Percentiles rank a stretch among this genome's conserved stretches.
These are phyloP conservation scores for Eurois occulta DNA, from an alignment of 2,888 invertebrate genomes.

Conservation along the genomic window DNA sequence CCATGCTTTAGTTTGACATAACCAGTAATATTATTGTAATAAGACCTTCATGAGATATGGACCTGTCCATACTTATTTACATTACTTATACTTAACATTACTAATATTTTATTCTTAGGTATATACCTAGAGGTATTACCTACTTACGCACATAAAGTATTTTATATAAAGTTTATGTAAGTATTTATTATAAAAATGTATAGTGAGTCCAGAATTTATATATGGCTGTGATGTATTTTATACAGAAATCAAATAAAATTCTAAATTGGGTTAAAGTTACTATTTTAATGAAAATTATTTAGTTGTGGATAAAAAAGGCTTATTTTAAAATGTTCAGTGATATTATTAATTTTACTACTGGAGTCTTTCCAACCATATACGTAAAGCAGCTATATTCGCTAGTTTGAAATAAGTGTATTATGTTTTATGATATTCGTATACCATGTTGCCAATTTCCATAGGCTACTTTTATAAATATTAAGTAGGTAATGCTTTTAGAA, in stretches of 20 bases:
- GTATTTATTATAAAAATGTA: background rate
- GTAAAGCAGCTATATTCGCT: conserved; percentile 8
- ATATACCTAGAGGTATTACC: too few relatives aligned
- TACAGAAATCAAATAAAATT: conserved; percentile 3
- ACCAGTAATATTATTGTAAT: conserved; percentile 29
- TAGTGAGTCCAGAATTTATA: conserved; percentile 27
- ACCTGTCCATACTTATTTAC: conserved; percentile 26
- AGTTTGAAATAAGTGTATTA: conserved; percentile 11
- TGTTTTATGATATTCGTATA: conserved; percentile 7
- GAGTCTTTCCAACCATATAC: conserved; percentile 5
- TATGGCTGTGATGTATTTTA: conserved; percentile 50
- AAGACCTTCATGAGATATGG: conserved; percentile 62
- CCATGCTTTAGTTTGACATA: conserved; percentile 35
- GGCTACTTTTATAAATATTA: conserved; percentile 7
- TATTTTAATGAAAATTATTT: conserved; percentile 9
- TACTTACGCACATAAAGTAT: conserved; percentile 10
- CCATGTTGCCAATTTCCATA: conserved; percentile 8
- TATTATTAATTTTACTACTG: conserved; percentile 2
- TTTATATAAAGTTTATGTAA: background rate
- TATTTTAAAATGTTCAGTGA: background rate
- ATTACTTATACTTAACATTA: background rate
- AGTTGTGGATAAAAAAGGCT: background rate
- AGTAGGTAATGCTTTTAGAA: conserved; percentile 6
- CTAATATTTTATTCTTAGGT: conserved; percentile 27
- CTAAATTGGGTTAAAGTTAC: conserved; percentile 3